These are phyloP conservation scores for Pseudobourletiella spinata DNA, from an alignment of 1,140 invertebrate genomes.

Conservation along the genomic window DNA sequence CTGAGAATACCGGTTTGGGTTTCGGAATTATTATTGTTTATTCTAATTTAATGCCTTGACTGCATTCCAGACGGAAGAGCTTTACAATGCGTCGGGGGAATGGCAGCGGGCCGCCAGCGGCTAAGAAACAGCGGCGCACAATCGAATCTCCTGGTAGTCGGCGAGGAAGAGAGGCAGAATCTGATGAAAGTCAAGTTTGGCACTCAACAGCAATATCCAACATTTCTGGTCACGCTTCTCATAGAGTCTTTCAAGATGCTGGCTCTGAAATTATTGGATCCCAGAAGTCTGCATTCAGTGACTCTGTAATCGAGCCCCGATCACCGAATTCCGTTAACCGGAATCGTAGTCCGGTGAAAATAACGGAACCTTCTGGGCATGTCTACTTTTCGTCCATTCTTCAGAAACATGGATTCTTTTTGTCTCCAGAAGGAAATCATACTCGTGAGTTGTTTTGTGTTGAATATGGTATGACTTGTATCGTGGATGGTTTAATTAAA, in stretches of 20 bases:
- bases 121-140: neutral
- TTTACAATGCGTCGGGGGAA: too few species aligned
- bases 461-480: too few species aligned
- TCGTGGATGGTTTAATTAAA: too few species aligned
- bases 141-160: neutral
- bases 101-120: neutral
- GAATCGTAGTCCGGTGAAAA: conserved; percentile 11
- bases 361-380: conserved; percentile 21
- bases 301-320: neutral
- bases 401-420: conserved; percentile 23
- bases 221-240: neutral
- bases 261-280: neutral
- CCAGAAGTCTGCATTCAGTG: neutral
- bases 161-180: neutral
- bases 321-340: neutral
- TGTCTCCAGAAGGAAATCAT: conserved; percentile 19
- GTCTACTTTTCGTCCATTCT: conserved; percentile 16
- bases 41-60: too few species aligned
- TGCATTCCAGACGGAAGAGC: too few species aligned
- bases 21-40: too few species aligned
- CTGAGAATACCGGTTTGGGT: too few species aligned
- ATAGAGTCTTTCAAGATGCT: neutral
- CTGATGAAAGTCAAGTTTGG: neutral
- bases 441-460: conserved; percentile 20
- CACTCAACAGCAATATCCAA: conserved; percentile 1